Conservation (phyloP, 1,140 invertebrate species). For the Leucophenga varia region DNA sequence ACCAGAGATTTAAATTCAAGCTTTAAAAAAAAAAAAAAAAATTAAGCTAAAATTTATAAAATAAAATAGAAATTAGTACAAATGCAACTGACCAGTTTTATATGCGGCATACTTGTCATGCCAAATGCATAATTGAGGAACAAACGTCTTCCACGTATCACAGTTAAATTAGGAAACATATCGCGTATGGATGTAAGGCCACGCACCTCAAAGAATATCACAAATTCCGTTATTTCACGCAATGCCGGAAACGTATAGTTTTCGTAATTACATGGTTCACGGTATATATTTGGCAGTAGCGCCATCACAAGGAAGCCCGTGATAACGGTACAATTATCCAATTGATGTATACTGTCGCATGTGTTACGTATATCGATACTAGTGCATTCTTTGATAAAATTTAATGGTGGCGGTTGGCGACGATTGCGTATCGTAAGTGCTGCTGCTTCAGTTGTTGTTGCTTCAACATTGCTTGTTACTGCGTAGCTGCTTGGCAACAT, state of each 20-base stretch:
- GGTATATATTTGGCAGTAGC: slow-evolving; percentile 8
- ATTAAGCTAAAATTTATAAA: neutral
- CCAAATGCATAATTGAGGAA: slow-evolving; percentile 89
- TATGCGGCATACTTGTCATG: slow-evolving; percentile 55
- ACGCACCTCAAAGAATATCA: slow-evolving; percentile 67
- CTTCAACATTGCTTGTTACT: too few species aligned
- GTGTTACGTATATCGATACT: slow-evolving; percentile 82
- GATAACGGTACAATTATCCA: slow-evolving; percentile 80
- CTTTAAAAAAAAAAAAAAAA: slow-evolving; percentile 19
- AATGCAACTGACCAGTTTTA: slow-evolving; percentile 26
- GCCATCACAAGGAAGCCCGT: slow-evolving; percentile 74
- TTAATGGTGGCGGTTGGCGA: slow-evolving; percentile 7
- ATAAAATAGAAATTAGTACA: neutral
- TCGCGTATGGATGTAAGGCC: slow-evolving; percentile 75
- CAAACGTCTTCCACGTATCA: slow-evolving; percentile 87
- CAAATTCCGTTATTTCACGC: slow-evolving; percentile 66
- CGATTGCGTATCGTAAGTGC: too few species aligned
- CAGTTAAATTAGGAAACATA: slow-evolving; percentile 90
- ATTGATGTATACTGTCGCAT: slow-evolving; percentile 65
- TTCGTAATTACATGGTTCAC: slow-evolving; percentile 29
- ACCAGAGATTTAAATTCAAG: slow-evolving; percentile 37
- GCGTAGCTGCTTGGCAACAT: too few species aligned
- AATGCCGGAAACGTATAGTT: slow-evolving; percentile 27
- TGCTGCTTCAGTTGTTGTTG: too few species aligned
- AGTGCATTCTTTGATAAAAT: slow-evolving; percentile 60